Evolutionary conservation across 2,888 invertebrate genomes (phyloP).

Genomic region (Trileptium ribeirensis): DNA sequence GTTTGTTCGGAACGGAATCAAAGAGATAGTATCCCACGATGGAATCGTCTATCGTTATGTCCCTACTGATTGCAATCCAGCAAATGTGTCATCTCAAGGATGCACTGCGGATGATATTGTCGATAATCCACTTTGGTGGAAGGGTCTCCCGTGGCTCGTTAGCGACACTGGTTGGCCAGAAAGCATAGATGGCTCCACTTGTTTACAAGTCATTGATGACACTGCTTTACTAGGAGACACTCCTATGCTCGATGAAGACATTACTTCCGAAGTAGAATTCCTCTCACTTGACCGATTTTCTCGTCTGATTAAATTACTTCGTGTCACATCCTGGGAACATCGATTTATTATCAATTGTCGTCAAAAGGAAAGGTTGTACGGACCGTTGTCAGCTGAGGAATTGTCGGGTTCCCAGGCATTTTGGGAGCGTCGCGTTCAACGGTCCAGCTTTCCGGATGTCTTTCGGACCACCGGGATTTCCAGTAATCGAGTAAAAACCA

Average conservation of each 20-base stretch:
- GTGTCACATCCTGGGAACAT: neutral
- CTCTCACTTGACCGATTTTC: neutral
- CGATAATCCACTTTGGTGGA: neutral
- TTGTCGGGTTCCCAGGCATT: neutral
- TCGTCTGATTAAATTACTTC: neutral
- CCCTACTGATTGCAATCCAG: constrained; percentile 40
- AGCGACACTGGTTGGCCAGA: neutral
- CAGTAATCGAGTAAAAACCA: no score
- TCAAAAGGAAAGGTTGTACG: neutral
- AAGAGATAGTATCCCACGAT: neutral
- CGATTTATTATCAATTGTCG: neutral
- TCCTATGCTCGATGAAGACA: neutral
- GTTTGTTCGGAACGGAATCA: constrained; percentile 5
- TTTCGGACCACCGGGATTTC: no score
- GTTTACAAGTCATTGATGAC: neutral
- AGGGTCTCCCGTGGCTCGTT: neutral
- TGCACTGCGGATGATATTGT: neutral
- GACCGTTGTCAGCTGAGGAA: neutral
- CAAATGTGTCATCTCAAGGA: constrained; percentile 28
- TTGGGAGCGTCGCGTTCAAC: no score
- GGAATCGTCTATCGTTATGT: neutral
- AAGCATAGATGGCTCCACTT: neutral
- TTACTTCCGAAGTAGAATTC: neutral
- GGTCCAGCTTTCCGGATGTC: no score
- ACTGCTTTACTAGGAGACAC: no score